phyloP scores from a whole-genome alignment of 1,140 invertebrate species.

The Asobara japonica region DNA sequence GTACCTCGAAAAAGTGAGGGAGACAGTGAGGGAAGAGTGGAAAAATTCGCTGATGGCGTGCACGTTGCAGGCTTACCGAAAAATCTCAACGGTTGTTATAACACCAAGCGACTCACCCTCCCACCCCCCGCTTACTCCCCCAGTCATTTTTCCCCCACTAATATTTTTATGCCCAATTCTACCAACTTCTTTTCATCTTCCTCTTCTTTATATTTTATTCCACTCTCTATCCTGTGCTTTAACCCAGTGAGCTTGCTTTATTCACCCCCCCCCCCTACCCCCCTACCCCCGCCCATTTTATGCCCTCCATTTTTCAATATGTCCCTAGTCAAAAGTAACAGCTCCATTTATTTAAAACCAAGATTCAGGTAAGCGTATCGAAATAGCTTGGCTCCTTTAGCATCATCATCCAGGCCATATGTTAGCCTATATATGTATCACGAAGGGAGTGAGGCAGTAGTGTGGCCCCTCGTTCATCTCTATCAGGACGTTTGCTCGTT shows the following conservation, averaged over 20 bases:
- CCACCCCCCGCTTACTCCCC: too few species aligned
- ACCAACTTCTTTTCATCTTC: not conserved
- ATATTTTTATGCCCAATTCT: not conserved
- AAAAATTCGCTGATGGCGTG: slow-evolving; percentile 25
- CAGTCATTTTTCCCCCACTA: slow-evolving; percentile 12
- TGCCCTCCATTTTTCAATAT: not conserved
- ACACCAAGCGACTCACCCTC: slow-evolving; percentile 7
- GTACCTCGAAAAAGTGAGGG: not conserved
- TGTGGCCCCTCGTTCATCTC: slow-evolving; percentile 22
- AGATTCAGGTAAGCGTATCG: not conserved
- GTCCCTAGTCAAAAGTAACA: not conserved
- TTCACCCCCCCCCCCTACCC: too few species aligned
- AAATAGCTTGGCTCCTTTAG: slow-evolving; percentile 1
- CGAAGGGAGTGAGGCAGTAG: not conserved
- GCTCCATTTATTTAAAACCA: not conserved
- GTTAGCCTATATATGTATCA: slow-evolving; percentile 16
- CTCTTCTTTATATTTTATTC: not conserved
- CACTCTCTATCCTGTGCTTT: not conserved
- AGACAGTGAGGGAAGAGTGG: not conserved
- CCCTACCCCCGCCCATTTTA: too few species aligned
- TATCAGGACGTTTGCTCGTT: slow-evolving; percentile 31
- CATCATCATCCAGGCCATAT: not conserved
- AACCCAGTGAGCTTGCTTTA: not conserved
- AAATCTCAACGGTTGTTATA: slow-evolving; percentile 27
- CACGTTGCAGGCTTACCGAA: slow-evolving; percentile 20